Evolutionary conservation across 1,140 invertebrate genomes (phyloP).

Genomic region (Atta texana): DNA sequence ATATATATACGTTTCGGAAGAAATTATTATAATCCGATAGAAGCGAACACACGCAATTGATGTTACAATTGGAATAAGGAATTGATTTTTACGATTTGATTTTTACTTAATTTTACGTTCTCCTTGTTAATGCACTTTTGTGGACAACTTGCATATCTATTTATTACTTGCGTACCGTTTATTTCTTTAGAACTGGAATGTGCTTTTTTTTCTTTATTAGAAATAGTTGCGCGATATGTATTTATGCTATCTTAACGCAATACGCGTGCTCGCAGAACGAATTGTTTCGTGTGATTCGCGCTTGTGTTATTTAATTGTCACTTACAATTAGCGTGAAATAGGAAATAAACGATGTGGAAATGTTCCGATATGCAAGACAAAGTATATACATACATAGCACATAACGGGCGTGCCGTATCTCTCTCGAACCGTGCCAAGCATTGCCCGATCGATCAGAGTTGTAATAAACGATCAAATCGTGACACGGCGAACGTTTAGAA

Average conservation of each 20-base stretch:
- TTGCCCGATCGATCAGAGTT: constrained; percentile 57
- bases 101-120: too few relatives aligned
- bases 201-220: not conserved
- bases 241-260: not conserved
- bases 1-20: too few relatives aligned
- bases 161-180: too few relatives aligned
- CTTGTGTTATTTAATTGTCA: constrained; percentile 49
- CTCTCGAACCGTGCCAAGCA: constrained; percentile 39
- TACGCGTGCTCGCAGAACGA: not conserved
- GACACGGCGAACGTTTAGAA: constrained; percentile 58
- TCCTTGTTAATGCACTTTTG: too few relatives aligned
- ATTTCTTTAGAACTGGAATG: constrained; percentile 4
- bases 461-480: constrained; percentile 63
- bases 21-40: too few relatives aligned
- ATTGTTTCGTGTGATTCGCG: constrained; percentile 40
- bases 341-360: constrained; percentile 43
- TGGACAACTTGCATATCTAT: too few relatives aligned
- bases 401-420: constrained; percentile 65
- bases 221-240: not conserved
- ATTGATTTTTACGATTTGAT: too few relatives aligned
- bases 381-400: not conserved
- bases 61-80: too few relatives aligned
- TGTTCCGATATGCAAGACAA: constrained; percentile 28
- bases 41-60: too few relatives aligned
- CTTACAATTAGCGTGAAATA: constrained; percentile 27